Conservation (phyloP, 2,888 invertebrate species). For the Tetheella fluctuosa region DNA sequence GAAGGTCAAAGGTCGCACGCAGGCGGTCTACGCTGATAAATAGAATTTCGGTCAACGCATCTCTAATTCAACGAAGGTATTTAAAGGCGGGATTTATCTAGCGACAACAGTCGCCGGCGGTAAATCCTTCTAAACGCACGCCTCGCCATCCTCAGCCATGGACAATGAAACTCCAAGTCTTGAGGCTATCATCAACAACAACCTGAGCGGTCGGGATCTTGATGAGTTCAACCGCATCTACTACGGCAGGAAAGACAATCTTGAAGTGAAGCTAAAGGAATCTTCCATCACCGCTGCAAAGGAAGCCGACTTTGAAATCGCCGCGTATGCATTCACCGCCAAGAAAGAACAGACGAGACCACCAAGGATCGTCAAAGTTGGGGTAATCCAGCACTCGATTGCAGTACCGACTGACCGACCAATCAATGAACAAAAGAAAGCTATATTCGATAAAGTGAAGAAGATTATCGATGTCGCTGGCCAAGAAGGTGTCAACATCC, state of each 20-base stretch:
- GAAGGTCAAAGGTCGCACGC: slow-evolving; percentile 67
- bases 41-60: slow-evolving; percentile 47
- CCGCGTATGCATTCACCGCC: slow-evolving; percentile 76
- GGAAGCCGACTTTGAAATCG: slow-evolving; percentile 81
- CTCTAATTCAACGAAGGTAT: slow-evolving; percentile 53
- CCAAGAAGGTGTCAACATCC: slow-evolving; percentile 92
- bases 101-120: slow-evolving; percentile 47
- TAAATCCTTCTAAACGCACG: slow-evolving; percentile 24
- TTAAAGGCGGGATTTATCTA: slow-evolving; percentile 51
- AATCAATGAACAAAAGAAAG: slow-evolving; percentile 90
- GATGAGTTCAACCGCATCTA: slow-evolving; percentile 78
- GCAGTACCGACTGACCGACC: slow-evolving; percentile 91
- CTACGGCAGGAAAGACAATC: slow-evolving; percentile 69
- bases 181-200: slow-evolving; percentile 72
- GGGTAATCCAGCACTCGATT: slow-evolving; percentile 94
- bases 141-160: slow-evolving; percentile 48
- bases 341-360: slow-evolving; percentile 83
- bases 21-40: slow-evolving; percentile 62
- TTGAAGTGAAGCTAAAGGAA: slow-evolving; percentile 69
- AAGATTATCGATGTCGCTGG: slow-evolving; percentile 93
- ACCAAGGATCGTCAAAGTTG: slow-evolving; percentile 91
- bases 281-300: slow-evolving; percentile 82
- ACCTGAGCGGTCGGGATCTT: slow-evolving; percentile 70
- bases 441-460: slow-evolving; percentile 90
- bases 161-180: slow-evolving; percentile 76